These are phyloP conservation scores for Hyperoplus immaculatus DNA, from an alignment of 2,797 vertebrate genomes.

Conservation along the genomic window DNA sequence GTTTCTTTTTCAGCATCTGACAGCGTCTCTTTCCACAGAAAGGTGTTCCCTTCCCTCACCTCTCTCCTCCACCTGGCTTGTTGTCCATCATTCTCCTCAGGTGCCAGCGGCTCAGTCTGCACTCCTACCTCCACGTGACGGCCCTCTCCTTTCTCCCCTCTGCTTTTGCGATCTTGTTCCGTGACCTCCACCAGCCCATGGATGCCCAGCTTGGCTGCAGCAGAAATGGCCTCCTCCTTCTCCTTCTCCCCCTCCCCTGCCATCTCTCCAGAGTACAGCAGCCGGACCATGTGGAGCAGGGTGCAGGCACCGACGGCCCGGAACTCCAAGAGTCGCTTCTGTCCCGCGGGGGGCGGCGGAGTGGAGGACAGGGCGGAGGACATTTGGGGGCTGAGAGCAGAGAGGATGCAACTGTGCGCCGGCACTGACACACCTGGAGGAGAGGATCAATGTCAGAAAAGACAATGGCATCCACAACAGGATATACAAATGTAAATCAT, in stretches of 20 bases:
- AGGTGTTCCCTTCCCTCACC: constrained; percentile 41
- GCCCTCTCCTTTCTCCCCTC: background rate
- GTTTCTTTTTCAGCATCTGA: constrained; percentile 47
- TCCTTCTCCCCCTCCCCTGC: constrained; percentile 73
- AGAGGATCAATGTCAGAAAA: background rate
- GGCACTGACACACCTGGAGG: constrained; percentile 82
- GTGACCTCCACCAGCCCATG: constrained; percentile 76
- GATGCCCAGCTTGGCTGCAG: constrained; percentile 79
- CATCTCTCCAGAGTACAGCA: constrained; percentile 85
- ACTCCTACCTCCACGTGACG: constrained; percentile 56
- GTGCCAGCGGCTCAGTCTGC: constrained; percentile 62
- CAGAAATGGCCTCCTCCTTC: constrained; percentile 75
- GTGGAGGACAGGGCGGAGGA: constrained; percentile 71
- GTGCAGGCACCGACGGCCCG: constrained; percentile 64
- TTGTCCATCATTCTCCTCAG: constrained; percentile 22
- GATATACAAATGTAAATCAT: too few relatives aligned
- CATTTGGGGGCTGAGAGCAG: constrained; percentile 82
- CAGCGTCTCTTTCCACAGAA: constrained; percentile 52
- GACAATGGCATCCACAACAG: background rate
- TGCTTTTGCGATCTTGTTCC: background rate
- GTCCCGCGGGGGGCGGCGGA: constrained; percentile 59
- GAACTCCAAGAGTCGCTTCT: constrained; percentile 78
- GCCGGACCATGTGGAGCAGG: constrained; percentile 78
- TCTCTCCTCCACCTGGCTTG: constrained; percentile 44
- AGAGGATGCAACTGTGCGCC: constrained; percentile 83